Evolutionary conservation across 2,797 vertebrate species (phyloP), one percentile per base, ranked within the genome.

Genomic region (Geotrypetes seraphini): DNA sequence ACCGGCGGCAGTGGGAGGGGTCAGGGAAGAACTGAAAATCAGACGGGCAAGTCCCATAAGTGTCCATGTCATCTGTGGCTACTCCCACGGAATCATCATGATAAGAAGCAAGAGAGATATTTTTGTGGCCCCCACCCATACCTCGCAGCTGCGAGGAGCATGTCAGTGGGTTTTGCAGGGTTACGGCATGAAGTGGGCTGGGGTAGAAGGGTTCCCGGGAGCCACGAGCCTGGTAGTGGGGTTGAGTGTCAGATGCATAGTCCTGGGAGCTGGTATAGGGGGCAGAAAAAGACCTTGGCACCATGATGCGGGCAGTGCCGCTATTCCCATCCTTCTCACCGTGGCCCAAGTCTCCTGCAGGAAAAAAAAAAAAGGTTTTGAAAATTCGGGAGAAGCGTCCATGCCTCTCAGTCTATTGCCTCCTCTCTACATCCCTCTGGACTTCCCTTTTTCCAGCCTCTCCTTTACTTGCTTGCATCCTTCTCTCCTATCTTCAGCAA

Each of bases 221-320:
- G 5, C 53, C 36, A 52, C 3, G 57, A 47, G 0, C 60, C 48
- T 44, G 36, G 25, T 17, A 53, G 26, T 20, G 28, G 4, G 22
- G 7, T 5, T 31, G 35, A n/a, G 11, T 57, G 15, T 63, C 67
- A 2, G 69, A 57, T 14, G 87, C 63, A 29, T 75, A 54, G 63
- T 85, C 75, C 36, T 86, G 43, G 32, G 77, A 48, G n/a, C 59
- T 32, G 3, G 88, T 76, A 53, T 89, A 86, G 4, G 88, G 87
- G 20, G 83, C 85, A 0, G 91, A 92, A 54, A 87, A 86, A 12
- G 90, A 92, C 16, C 88, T 85, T 1, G 88, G 84, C 6, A 92
- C 73, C 1, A 61, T 62, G 4, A 58, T 56, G 7, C 63, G 62
- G 10, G n/a, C 24, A n/a, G 41, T 20, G 2, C 50, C 41, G 10